These are phyloP conservation scores for Rhinolophus ferrumequinum DNA, from an alignment of 2,113 vertebrate species.

Conservation along the genomic window DNA sequence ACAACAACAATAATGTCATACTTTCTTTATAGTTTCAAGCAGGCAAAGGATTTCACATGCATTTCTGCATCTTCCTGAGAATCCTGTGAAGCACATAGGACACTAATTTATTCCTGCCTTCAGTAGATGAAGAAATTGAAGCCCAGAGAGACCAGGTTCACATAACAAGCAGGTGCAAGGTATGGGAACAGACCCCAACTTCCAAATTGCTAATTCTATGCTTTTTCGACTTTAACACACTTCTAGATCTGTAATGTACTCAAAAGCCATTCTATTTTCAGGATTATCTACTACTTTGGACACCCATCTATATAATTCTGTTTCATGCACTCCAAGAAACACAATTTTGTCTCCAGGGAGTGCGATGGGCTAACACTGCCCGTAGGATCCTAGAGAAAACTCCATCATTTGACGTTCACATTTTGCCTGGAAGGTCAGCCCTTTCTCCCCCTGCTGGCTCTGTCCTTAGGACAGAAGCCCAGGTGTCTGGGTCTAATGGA, in stretches of 20 bases:
- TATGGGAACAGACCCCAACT: background rate
- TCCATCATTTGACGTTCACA: fast-evolving
- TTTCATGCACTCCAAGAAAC: background rate
- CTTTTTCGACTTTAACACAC: background rate
- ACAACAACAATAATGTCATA: background rate
- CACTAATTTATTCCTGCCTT: background rate
- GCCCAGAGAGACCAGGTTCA: background rate
- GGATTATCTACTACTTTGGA: background rate
- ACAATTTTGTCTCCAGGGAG: background rate
- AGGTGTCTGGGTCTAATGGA: background rate
- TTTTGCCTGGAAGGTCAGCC: background rate
- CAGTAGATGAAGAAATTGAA: background rate
- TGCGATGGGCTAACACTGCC: background rate
- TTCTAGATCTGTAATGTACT: background rate
- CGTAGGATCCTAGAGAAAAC: background rate
- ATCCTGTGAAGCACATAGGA: background rate
- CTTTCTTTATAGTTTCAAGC: background rate
- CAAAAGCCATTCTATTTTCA: background rate
- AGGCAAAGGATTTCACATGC: background rate
- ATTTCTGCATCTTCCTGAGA: background rate
- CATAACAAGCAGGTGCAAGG: background rate
- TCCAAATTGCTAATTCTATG: background rate
- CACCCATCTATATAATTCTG: background rate
- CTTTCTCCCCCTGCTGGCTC: background rate
- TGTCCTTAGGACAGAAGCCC: background rate